A percentile compares a stretch with the other conserved stretches of the same genome.
Conservation (phyloP, 2,113 vertebrate genomes). For the Chaetops frenatus region DNA sequence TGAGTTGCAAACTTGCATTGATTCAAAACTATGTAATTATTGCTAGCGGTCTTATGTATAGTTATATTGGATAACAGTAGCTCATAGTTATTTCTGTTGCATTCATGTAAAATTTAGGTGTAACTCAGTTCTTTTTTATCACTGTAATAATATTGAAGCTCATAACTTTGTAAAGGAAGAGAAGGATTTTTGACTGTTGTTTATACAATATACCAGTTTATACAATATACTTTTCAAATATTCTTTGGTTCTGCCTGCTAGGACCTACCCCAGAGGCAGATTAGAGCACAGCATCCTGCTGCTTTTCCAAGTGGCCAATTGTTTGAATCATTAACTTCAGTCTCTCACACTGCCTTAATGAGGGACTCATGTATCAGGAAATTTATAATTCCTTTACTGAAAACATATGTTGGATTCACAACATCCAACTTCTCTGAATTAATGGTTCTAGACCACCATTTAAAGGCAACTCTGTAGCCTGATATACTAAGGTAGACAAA, state of each 20-base stretch:
- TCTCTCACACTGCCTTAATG: not conserved
- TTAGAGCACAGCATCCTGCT: not conserved
- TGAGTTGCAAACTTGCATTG: not conserved
- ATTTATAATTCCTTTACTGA: not conserved
- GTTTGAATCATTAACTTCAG: not conserved
- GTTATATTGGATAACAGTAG: not conserved
- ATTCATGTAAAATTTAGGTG: not conserved
- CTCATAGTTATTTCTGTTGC: not conserved
- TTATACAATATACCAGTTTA: not conserved
- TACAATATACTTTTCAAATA: not conserved
- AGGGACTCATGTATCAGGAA: not conserved
- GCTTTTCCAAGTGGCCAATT: not conserved
- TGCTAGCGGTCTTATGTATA: not conserved
- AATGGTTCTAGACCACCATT: not conserved
- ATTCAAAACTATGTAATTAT: not conserved
- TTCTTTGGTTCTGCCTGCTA: not conserved
- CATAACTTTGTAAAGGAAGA: not conserved
- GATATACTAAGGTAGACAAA: not conserved
- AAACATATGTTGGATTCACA: not conserved
- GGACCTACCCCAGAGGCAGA: not conserved
- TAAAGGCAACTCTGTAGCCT: not conserved
- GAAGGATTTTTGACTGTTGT: not conserved
- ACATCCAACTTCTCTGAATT: not conserved
- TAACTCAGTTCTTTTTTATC: not conserved
- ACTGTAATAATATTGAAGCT: not conserved